Evolutionary conservation across 2,797 vertebrate genomes (phyloP).

Genomic region (Eulemur rubriventer): DNA sequence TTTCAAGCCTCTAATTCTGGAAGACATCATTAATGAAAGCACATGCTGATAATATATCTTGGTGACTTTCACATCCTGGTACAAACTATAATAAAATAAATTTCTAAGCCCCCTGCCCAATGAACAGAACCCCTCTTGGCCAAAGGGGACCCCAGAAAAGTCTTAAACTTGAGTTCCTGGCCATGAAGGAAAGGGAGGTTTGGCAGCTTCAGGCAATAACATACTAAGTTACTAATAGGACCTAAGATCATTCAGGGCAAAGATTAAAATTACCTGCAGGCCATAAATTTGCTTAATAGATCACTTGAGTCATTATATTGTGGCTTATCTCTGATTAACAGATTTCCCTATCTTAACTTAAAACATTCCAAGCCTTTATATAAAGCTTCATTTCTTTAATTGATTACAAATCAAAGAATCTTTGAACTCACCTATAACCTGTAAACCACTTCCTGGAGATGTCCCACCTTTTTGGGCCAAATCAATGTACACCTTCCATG

Average conservation of each 20-base stretch:
- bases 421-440: background rate
- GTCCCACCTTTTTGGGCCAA: background rate
- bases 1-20: background rate
- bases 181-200: too few relatives aligned
- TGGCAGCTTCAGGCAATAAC: background rate
- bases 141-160: too few relatives aligned
- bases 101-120: too few relatives aligned
- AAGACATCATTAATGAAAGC: background rate
- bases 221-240: background rate
- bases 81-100: too few relatives aligned
- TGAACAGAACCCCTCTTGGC: too few relatives aligned
- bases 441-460: background rate
- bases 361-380: background rate
- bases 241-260: background rate
- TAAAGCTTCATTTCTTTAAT: background rate
- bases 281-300: background rate
- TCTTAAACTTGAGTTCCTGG: too few relatives aligned
- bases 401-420: background rate
- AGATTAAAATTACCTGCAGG: background rate
- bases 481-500: background rate
- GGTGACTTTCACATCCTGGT: background rate
- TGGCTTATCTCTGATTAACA: background rate
- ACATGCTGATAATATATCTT: background rate
- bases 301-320: background rate
- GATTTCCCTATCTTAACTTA: background rate